phyloP scores from a whole-genome alignment of 2,113 vertebrate species.

The Cinclus cinclus region DNA sequence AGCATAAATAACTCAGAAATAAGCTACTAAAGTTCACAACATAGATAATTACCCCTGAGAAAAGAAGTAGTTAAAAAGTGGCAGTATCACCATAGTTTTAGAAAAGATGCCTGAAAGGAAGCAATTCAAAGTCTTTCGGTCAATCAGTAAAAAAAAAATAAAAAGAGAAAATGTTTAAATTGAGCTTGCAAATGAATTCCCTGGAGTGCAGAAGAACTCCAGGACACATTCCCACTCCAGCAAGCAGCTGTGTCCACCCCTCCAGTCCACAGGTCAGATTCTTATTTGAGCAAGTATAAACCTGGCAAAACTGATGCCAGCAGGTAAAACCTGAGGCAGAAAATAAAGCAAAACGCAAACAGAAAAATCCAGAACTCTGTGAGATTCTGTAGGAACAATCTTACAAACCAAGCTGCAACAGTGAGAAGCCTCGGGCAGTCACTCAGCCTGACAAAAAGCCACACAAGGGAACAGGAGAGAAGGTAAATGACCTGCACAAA shows the following conservation, averaged over 20 bases:
- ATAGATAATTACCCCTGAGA: conserved; percentile 18
- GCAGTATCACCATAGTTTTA: background rate
- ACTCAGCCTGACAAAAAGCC: background rate
- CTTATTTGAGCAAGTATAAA: background rate
- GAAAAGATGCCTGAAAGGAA: background rate
- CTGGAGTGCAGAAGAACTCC: background rate
- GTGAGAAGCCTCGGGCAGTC: fast-evolving
- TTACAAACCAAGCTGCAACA: background rate
- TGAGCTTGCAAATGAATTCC: background rate
- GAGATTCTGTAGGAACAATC: background rate
- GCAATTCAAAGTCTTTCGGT: background rate
- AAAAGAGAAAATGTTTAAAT: background rate
- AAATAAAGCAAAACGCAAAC: background rate
- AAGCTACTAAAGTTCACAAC: background rate
- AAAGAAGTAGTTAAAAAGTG: conserved; percentile 36
- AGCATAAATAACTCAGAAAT: conserved; percentile 24
- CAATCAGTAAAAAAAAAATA: background rate
- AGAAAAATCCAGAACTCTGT: background rate
- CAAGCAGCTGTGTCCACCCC: background rate
- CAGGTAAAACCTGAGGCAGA: background rate
- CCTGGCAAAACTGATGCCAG: background rate
- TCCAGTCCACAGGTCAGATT: background rate
- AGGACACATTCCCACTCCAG: background rate
- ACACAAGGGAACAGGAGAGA: background rate
- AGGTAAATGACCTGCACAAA: background rate